These are phyloP conservation scores for Ptilonorhynchus violaceus DNA, from an alignment of 2,113 vertebrate species.

Conservation along the genomic window DNA sequence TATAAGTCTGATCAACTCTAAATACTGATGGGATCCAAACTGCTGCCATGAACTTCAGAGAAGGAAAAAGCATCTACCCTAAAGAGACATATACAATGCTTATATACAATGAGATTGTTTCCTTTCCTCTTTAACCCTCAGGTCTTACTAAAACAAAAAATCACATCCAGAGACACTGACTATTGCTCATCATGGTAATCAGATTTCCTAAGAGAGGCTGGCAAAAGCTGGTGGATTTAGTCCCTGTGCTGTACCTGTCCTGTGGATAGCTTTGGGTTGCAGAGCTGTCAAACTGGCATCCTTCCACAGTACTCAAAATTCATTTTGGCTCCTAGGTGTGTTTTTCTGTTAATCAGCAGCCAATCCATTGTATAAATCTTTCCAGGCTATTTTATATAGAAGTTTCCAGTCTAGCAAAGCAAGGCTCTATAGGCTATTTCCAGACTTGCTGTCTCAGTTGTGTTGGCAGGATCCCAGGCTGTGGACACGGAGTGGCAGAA, in stretches of 20 bases:
- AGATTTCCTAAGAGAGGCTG: not conserved
- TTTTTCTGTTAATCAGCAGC: constrained; percentile 59
- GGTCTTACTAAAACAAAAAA: not conserved
- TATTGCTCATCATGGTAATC: not conserved
- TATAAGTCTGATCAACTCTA: not conserved
- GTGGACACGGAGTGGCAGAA: not conserved
- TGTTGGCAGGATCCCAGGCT: not conserved
- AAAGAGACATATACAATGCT: not conserved
- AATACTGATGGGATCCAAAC: not conserved
- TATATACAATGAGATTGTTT: not conserved
- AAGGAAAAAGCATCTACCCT: not conserved
- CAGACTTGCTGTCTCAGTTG: constrained; percentile 46
- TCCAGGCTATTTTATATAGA: constrained; percentile 42
- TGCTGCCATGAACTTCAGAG: not conserved
- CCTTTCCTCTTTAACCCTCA: not conserved
- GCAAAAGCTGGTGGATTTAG: not conserved
- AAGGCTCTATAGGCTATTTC: constrained; percentile 29
- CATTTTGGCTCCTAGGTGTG: constrained; percentile 17
- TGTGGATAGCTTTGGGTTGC: not conserved
- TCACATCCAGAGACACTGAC: not conserved
- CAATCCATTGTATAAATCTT: constrained; percentile 57
- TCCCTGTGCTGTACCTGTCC: not conserved
- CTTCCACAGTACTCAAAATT: constrained; percentile 17
- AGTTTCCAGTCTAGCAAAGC: constrained; percentile 57
- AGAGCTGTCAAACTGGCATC: not conserved